These are phyloP conservation scores for Apis cerana DNA, from an alignment of 1,140 invertebrate genomes.

Conservation along the genomic window DNA sequence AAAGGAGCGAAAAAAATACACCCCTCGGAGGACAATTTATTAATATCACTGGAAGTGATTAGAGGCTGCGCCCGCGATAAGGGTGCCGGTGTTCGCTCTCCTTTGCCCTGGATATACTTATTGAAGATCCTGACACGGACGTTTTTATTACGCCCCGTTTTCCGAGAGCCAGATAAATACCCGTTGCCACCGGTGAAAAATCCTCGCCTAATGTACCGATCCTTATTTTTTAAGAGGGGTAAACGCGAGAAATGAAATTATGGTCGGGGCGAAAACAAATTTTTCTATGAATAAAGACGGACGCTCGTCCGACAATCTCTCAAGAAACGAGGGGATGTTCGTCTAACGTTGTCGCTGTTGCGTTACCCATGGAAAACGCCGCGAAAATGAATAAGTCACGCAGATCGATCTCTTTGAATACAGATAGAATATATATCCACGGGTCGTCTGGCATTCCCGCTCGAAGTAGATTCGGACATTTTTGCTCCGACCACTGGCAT, in stretches of 20 bases:
- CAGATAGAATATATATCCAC: background rate
- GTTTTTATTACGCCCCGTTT: conserved; percentile 9
- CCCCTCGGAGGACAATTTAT: conserved; percentile 53
- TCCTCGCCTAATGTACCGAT: background rate
- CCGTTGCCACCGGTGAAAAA: background rate
- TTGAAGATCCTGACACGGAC: conserved; percentile 22
- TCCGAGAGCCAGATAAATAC: background rate
- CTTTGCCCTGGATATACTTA: conserved; percentile 25
- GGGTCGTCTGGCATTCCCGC: no score
- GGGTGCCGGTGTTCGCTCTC: background rate
- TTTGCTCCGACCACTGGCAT: background rate
- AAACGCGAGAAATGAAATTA: no score
- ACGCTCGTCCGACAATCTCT: no score
- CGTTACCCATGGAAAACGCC: no score
- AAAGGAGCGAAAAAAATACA: conserved; percentile 48
- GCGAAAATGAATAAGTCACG: no score
- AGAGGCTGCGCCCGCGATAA: conserved; percentile 37
- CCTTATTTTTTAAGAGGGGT: background rate
- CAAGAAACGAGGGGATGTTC: no score
- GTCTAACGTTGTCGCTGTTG: no score
- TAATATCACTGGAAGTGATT: conserved; percentile 54
- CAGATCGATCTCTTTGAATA: no score
- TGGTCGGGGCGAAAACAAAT: no score
- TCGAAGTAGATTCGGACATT: conserved; percentile 16
- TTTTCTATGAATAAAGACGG: no score